Percentiles rank a stretch among this genome's conserved stretches.
These are phyloP conservation scores for Bedellia somnulentella DNA, from an alignment of 2,888 invertebrate species.

Conservation along the genomic window DNA sequence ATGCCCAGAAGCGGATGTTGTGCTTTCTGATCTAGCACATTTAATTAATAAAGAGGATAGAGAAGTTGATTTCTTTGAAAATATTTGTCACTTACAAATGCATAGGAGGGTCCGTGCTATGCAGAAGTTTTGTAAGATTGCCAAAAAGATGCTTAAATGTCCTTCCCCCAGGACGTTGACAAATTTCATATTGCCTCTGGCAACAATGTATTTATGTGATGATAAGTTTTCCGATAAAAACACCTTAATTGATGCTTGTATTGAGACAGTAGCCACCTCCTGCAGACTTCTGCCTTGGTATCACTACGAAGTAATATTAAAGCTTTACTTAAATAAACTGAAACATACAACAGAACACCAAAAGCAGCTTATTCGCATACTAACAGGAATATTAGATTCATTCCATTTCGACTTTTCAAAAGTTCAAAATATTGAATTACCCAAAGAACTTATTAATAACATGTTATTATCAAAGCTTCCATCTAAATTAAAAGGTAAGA, in stretches of 20 bases:
- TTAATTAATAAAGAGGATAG: constrained; percentile 70
- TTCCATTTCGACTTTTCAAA: constrained; percentile 89
- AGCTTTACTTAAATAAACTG: constrained; percentile 78
- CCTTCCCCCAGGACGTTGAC: constrained; percentile 74
- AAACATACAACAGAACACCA: constrained; percentile 73
- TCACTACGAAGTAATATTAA: constrained; percentile 81
- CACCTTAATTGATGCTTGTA: constrained; percentile 80
- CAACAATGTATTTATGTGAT: constrained; percentile 76
- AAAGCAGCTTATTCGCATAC: constrained; percentile 77
- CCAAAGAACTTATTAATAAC: constrained; percentile 29
- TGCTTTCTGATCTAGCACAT: constrained; percentile 70
- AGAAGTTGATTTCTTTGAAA: constrained; percentile 94
- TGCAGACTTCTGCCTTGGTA: constrained; percentile 86
- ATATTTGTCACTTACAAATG: constrained; percentile 83
- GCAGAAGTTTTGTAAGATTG: constrained; percentile 69
- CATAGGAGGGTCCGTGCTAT: constrained; percentile 86
- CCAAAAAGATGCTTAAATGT: constrained; percentile 61
- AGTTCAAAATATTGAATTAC: constrained; percentile 36
- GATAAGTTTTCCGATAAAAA: constrained; percentile 77
- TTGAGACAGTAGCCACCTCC: constrained; percentile 76
- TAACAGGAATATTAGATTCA: constrained; percentile 80
- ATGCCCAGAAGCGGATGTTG: constrained; percentile 69
- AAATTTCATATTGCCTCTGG: constrained; percentile 83
- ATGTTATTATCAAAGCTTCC: constrained; percentile 13
- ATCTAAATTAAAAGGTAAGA: background rate